Evolutionary conservation across 2,797 vertebrate species (phyloP).

Genomic region (Cryptoblepharus egeriae): DNA sequence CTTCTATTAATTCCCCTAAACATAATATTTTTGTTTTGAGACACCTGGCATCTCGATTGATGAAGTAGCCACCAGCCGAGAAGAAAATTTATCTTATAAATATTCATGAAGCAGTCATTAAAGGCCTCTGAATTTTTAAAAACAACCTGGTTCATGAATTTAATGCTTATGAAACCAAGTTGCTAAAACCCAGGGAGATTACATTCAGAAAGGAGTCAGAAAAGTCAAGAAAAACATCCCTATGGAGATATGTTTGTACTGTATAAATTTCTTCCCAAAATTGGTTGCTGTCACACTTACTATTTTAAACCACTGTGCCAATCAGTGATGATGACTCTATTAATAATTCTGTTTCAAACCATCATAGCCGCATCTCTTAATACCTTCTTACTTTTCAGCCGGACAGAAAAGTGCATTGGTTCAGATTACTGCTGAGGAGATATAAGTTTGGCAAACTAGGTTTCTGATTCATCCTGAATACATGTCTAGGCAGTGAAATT

Average conservation of each 20-base stretch:
- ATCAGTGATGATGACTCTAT: not conserved
- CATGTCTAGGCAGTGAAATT: not conserved
- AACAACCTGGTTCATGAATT: constrained; percentile 10
- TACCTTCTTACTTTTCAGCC: not conserved
- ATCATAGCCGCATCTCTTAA: not conserved
- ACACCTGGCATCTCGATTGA: constrained; percentile 11
- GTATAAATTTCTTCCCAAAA: not conserved
- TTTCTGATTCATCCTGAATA: not conserved
- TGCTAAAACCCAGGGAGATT: constrained; percentile 8
- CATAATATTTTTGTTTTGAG: constrained; percentile 3
- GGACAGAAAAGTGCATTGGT: not conserved
- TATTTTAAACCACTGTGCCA: not conserved
- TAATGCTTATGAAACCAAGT: constrained; percentile 20
- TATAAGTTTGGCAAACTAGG: not conserved
- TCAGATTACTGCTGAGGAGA: not conserved
- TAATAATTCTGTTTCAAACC: not conserved
- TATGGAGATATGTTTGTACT: not conserved
- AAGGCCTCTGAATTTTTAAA: constrained; percentile 13
- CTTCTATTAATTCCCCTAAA: constrained; percentile 5
- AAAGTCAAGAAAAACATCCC: not conserved
- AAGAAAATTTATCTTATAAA: constrained; percentile 28
- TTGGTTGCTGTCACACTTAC: not conserved
- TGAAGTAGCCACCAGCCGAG: constrained; percentile 15
- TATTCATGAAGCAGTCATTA: constrained; percentile 23
- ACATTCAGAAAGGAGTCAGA: not conserved